Conservation (phyloP, 2,888 invertebrate genomes). For the Crossocerus cetratus region DNA sequence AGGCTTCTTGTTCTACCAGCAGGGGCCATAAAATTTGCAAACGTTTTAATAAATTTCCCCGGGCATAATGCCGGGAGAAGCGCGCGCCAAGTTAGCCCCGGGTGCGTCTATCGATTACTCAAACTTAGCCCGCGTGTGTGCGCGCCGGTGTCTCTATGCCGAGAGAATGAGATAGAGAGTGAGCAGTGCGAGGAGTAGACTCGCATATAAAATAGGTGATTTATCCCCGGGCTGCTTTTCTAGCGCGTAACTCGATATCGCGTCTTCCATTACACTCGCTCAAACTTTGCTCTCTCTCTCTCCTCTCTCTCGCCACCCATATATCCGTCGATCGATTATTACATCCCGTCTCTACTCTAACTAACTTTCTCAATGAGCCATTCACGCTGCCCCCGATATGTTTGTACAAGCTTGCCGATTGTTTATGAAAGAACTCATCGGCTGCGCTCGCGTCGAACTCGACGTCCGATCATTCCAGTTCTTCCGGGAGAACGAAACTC, state of each 20-base stretch:
- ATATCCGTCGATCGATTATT: constrained; percentile 33
- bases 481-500: no score
- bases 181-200: constrained; percentile 12
- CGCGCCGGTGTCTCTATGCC: constrained; percentile 15
- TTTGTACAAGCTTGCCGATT: no score
- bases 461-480: no score
- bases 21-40: constrained; percentile 43
- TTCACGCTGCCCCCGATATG: no score
- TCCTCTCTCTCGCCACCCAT: constrained; percentile 1
- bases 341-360: not conserved
- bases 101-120: constrained; percentile 48
- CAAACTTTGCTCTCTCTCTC: constrained; percentile 31
- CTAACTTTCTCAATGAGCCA: not conserved
- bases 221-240: constrained; percentile 39
- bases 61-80: constrained; percentile 11
- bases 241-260: constrained; percentile 43
- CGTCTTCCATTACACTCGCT: constrained; percentile 11
- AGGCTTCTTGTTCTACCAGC: constrained; percentile 15
- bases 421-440: no score
- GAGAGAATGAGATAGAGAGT: not conserved
- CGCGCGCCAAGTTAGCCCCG: constrained; percentile 24
- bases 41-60: constrained; percentile 47
- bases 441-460: no score
- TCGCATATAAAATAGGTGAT: constrained; percentile 54
- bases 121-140: constrained; percentile 41